Percentiles rank a stretch among this genome's conserved stretches.
Conservation (phyloP, 1,140 invertebrate species). For the Wasmannia auropunctata region DNA sequence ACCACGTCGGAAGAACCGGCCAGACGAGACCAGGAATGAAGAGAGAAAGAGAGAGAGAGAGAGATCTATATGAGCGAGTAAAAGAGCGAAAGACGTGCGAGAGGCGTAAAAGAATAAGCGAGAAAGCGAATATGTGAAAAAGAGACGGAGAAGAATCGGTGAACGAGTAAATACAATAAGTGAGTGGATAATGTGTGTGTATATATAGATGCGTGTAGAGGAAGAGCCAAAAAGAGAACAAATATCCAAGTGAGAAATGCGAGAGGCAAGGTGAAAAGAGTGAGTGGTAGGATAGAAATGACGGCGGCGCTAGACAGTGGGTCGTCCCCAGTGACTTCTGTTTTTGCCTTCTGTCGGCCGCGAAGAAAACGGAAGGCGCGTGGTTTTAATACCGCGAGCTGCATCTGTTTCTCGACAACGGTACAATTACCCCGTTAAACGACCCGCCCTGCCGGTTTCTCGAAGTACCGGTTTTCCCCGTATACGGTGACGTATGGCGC, state of each 20-base stretch:
- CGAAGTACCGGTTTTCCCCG: conserved; percentile 23
- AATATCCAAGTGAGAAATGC: not conserved
- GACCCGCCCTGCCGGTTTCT: conserved; percentile 54
- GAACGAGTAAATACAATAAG: not conserved
- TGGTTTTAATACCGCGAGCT: conserved; percentile 62
- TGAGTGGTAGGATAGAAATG: not conserved
- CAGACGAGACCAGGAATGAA: not conserved
- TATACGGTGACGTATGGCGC: not conserved
- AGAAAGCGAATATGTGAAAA: not conserved
- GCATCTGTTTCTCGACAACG: conserved; percentile 68
- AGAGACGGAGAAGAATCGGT: not conserved
- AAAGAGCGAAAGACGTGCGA: not conserved
- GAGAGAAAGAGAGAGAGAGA: not conserved
- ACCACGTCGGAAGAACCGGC: not conserved
- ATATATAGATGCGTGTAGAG: not conserved
- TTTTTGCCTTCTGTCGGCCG: conserved; percentile 43
- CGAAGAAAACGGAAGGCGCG: conserved; percentile 34
- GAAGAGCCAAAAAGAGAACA: not conserved
- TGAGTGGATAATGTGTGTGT: not conserved
- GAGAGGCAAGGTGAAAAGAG: conserved; percentile 7
- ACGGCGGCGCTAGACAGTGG: conserved; percentile 21
- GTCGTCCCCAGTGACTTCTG: conserved; percentile 49
- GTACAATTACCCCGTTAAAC: conserved; percentile 69
- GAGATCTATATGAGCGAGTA: not conserved
- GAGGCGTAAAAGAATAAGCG: not conserved